A percentile compares a stretch with the other conserved stretches of the same genome.
Evolutionary conservation across 1,140 invertebrate species (phyloP).

Genomic region (Heliconius eleuchia): DNA sequence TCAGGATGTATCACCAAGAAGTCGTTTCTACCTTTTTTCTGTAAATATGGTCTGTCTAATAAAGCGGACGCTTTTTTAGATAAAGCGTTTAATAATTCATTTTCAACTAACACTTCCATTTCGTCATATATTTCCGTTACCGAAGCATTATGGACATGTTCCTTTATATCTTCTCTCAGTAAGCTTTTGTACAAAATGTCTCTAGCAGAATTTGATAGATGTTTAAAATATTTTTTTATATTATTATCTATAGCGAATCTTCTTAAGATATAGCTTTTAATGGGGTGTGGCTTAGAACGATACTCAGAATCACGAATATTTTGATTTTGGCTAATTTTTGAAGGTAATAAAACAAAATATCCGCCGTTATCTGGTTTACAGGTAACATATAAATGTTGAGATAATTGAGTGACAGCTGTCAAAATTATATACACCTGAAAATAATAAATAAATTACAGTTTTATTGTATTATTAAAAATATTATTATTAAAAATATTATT

Average conservation of each 20-base stretch:
- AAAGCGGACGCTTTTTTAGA: slow-evolving; percentile 50
- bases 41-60: slow-evolving; percentile 48
- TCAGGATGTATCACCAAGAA: slow-evolving; percentile 50
- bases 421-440: neutral
- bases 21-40: slow-evolving; percentile 55
- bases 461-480: too few species aligned
- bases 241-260: neutral
- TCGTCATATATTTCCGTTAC: slow-evolving; percentile 25
- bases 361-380: neutral
- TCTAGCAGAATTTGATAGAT: slow-evolving; percentile 9
- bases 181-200: slow-evolving; percentile 27
- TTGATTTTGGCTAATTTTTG: neutral
- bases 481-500: too few species aligned
- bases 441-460: too few species aligned
- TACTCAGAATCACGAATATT: neutral
- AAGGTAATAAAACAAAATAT: neutral
- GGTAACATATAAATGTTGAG: neutral
- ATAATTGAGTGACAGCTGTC: neutral
- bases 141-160: neutral
- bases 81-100: slow-evolving; percentile 50
- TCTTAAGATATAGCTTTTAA: neutral
- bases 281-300: neutral
- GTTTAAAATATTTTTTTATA: slow-evolving; percentile 7
- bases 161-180: slow-evolving; percentile 22
- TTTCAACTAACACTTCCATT: slow-evolving; percentile 46